phyloP scores from a whole-genome alignment of 2,797 vertebrate genomes.

The Sylvilagus floridanus region DNA sequence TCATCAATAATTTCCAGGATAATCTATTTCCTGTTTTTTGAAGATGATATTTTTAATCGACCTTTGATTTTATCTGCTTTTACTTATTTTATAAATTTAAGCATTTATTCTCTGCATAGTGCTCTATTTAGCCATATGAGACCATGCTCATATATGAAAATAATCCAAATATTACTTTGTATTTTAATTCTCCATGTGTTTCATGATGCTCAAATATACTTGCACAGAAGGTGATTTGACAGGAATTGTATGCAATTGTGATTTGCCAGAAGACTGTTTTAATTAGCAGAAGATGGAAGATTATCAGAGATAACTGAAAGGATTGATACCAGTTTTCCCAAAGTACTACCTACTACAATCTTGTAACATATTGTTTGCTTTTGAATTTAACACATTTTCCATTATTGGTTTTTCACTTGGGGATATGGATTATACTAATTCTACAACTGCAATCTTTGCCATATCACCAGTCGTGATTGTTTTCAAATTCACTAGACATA shows the following conservation, averaged over 20 bases:
- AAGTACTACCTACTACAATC: slow-evolving; percentile 20
- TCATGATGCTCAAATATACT: slow-evolving; percentile 60
- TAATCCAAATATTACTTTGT: slow-evolving; percentile 50
- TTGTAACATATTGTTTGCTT: slow-evolving; percentile 25
- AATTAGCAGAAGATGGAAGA: slow-evolving; percentile 52
- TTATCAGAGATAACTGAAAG: slow-evolving; percentile 44
- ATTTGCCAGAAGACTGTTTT: slow-evolving; percentile 53
- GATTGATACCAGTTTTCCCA: not conserved
- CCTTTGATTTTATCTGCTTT: slow-evolving; percentile 45
- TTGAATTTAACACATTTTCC: slow-evolving; percentile 42
- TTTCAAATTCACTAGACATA: not conserved
- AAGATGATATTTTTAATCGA: not conserved
- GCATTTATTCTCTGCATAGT: slow-evolving; percentile 35
- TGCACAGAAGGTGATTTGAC: slow-evolving; percentile 42
- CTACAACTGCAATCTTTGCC: not conserved
- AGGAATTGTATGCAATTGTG: slow-evolving; percentile 16
- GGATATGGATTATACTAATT: not conserved
- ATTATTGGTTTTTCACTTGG: not conserved
- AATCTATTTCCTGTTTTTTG: slow-evolving; percentile 6
- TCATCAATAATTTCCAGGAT: slow-evolving; percentile 26
- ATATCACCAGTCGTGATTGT: not conserved
- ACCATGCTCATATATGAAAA: slow-evolving; percentile 34
- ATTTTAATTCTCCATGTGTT: slow-evolving; percentile 51
- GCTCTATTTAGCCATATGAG: slow-evolving; percentile 47
- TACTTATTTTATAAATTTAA: slow-evolving; percentile 3